These are phyloP conservation scores for Eurosta solidaginis DNA, from an alignment of 1,140 invertebrate species.

Conservation along the genomic window DNA sequence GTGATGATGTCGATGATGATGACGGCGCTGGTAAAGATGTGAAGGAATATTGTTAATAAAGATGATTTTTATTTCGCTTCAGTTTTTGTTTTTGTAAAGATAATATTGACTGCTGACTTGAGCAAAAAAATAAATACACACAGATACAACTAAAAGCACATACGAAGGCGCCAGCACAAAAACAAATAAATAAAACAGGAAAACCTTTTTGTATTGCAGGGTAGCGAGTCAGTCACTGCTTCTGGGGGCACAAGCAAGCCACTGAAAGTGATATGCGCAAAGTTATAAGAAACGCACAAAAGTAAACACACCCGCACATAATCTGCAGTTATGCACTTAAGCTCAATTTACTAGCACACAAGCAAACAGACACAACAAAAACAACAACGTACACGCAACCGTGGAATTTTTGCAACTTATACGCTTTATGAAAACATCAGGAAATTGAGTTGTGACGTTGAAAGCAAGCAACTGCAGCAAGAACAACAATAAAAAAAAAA, in stretches of 20 bases:
- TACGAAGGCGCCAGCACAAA: background rate
- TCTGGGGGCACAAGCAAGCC: background rate
- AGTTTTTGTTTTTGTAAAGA: background rate
- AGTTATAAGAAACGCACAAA: background rate
- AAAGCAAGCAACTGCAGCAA: background rate
- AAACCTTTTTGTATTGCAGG: background rate
- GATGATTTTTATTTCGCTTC: background rate
- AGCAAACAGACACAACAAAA: background rate
- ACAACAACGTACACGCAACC: background rate
- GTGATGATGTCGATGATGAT: background rate
- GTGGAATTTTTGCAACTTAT: background rate
- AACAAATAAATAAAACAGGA: background rate
- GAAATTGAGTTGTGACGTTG: background rate
- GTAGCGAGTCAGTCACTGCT: too few species aligned
- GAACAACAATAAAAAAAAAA: background rate
- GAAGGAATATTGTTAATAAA: slow-evolving; percentile 1
- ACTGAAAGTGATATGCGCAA: background rate
- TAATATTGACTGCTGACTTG: background rate
- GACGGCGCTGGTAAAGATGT: background rate
- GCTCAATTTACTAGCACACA: slow-evolving; percentile 12
- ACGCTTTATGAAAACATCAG: slow-evolving; percentile 15
- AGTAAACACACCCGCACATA: background rate
- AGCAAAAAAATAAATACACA: background rate
- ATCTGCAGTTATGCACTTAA: too few species aligned
- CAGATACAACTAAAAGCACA: background rate